A percentile compares a stretch with the other conserved stretches of the same genome.
Evolutionary conservation across 2,888 invertebrate genomes (phyloP).

Genomic region (Catocala sponsa): DNA sequence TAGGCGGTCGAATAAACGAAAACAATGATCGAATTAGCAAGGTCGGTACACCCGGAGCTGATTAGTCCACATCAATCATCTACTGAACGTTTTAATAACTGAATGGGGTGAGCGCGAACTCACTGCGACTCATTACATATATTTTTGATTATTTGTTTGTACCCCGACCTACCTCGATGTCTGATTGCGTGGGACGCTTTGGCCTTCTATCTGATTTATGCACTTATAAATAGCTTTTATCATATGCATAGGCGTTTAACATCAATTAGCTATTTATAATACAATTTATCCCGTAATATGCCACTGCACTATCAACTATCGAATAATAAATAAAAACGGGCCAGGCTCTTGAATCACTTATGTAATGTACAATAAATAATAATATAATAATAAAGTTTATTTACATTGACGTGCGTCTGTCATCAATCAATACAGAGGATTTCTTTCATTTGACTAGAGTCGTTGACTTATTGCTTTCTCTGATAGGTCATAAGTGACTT

Average conservation of each 20-base stretch:
- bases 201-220: constrained; percentile 78
- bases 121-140: constrained; percentile 46
- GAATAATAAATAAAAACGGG: constrained; percentile 27
- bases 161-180: constrained; percentile 82
- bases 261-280: constrained; percentile 63
- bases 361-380: constrained; percentile 59
- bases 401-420: constrained; percentile 54
- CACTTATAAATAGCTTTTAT: constrained; percentile 79
- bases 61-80: constrained; percentile 59
- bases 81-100: constrained; percentile 59
- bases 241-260: constrained; percentile 60
- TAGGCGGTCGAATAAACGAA: constrained; percentile 58
- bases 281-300: constrained; percentile 35
- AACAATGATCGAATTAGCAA: constrained; percentile 63
- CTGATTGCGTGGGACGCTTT: constrained; percentile 66
- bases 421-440: constrained; percentile 63
- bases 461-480: constrained; percentile 78
- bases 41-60: constrained; percentile 53
- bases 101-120: constrained; percentile 17
- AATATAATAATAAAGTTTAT: constrained; percentile 53
- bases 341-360: constrained; percentile 47
- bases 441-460: constrained; percentile 72
- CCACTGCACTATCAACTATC: constrained; percentile 18
- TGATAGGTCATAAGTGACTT: constrained; percentile 69
- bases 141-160: constrained; percentile 68